Conservation (phyloP, 2,797 vertebrate genomes). For the Lacerta agilis region DNA sequence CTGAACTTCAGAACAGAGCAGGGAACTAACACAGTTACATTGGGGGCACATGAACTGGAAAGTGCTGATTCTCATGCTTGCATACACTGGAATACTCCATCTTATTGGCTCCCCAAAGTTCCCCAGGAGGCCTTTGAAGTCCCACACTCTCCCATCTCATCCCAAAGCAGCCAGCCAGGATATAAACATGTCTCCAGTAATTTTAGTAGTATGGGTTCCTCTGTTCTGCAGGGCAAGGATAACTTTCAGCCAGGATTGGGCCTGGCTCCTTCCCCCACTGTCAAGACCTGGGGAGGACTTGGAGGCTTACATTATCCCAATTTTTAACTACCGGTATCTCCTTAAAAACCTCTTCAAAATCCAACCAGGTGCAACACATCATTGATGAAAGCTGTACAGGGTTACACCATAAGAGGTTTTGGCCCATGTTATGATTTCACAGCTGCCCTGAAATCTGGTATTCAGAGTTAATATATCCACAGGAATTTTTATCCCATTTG, state of each 20-base stretch:
- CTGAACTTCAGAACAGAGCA: too few species aligned
- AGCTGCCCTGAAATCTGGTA: slow-evolving; percentile 24
- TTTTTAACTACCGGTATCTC: not conserved
- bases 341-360: not conserved
- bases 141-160: not conserved
- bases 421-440: slow-evolving; percentile 42
- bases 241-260: not conserved
- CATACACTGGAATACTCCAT: not conserved
- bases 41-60: too few species aligned
- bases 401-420: slow-evolving; percentile 54
- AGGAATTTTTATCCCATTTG: slow-evolving; percentile 73
- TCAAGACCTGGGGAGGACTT: too few species aligned
- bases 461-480: slow-evolving; percentile 52
- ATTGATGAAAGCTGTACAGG: slow-evolving; percentile 15
- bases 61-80: too few species aligned
- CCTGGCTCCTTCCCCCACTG: not conserved
- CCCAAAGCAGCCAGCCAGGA: not conserved
- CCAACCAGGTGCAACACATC: slow-evolving; percentile 40
- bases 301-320: not conserved
- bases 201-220: not conserved
- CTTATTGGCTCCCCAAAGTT: not conserved
- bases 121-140: not conserved
- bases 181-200: not conserved
- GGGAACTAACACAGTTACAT: too few species aligned
- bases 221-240: not conserved